Evolutionary conservation across 2,888 invertebrate genomes (phyloP).

Genomic region (Yponomeuta plumbellus): DNA sequence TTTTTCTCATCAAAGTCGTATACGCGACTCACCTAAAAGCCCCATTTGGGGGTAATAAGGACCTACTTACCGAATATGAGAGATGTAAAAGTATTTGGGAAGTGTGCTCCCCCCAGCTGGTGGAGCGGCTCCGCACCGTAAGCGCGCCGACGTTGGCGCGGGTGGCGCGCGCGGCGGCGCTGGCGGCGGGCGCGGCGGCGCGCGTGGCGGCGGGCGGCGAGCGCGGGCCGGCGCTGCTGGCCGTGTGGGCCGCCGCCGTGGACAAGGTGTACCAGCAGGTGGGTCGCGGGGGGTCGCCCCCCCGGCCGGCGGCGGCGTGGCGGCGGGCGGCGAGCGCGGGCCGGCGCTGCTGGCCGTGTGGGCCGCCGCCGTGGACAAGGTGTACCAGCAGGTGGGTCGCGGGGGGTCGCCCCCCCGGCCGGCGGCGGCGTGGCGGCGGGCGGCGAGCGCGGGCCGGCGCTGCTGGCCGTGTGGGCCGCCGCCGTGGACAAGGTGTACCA

Average conservation of each 20-base stretch:
- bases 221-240: constrained; percentile 31
- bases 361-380: constrained; percentile 79
- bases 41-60: no score
- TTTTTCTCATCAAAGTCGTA: no score
- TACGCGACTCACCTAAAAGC: no score
- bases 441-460: no score
- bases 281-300: constrained; percentile 24
- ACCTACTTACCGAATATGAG: no score
- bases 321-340: constrained; percentile 41
- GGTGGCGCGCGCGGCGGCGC: constrained; percentile 45
- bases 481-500: no score
- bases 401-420: not conserved
- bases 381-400: constrained; percentile 65
- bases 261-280: constrained; percentile 78
- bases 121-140: constrained; percentile 54
- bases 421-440: no score
- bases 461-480: no score
- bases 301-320: constrained; percentile 43
- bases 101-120: constrained; percentile 37
- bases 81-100: no score
- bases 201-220: constrained; percentile 16
- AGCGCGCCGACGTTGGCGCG: constrained; percentile 41
- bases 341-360: constrained; percentile 56
- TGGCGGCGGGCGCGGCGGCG: constrained; percentile 51
- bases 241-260: constrained; percentile 72